Evolutionary conservation across 2,888 invertebrate genomes (phyloP), one percentile per base, ranked within the genome.

Genomic region (Papilio protenor): DNA sequence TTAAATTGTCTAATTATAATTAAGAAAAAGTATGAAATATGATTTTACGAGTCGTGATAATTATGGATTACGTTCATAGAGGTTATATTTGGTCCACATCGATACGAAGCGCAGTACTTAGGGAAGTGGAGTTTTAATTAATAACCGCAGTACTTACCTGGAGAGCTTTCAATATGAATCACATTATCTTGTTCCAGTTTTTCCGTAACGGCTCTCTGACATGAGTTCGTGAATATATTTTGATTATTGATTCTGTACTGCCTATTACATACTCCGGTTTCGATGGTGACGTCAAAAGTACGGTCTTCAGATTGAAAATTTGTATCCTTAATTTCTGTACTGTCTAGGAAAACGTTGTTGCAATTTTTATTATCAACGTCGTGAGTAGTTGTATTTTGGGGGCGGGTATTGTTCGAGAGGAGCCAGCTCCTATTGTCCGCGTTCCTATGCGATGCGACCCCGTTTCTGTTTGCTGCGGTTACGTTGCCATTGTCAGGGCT

Each of bases 401-500:
- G 83, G 80, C 81, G 82, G 57, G 80, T 81, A 78, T 83, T 86
- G 78, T 83, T 87, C 66, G 85, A 81, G 74, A 83, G 79, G 69
- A 84, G 82, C 91, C 90, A 90, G 82, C 82, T 84, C 73, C 85
- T 86, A 79, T 84, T 85, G 73, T 85, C 84, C 40, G 85, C 79
- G 81, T 87, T 87, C 82, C 83, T 84, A 80, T 84, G 86, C 74
- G 87, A 86, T 73, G 83, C 79, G 78, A 84, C 81, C 79, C 86
- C 86, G 83, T 85, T 86, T 75, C 82, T 82, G 77, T 87, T 86
- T 76, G 86, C 84, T 75, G 86, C 80, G 76, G 85, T 83, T 79
- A 91, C 82, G 85, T 93, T 93, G 81, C 94, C 93, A 84, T 94
- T 94, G 80, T 92, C 91, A 87, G 80, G 83, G 79, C 82, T 84